Base-by-base conservation (phyloP, 2,888 invertebrate genomes). In the Nemotelus nigrinus region DNA sequence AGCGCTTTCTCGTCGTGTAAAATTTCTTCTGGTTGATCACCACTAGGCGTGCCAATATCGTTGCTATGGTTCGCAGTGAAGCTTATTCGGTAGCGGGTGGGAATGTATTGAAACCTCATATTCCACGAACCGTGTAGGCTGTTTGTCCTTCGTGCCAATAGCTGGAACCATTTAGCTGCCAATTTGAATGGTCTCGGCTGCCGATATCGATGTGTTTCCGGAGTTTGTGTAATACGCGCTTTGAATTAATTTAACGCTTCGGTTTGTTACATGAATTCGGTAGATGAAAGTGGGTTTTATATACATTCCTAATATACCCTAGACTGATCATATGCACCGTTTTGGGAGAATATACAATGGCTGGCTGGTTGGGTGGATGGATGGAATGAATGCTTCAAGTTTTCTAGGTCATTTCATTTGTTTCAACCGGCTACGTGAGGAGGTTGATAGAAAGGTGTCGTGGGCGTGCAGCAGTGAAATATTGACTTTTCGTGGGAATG, bases 11-110 rank as follows among this genome's bases (percentile, higher is more conserved):
- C 70, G 39, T 55, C 70, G 70, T 70, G 55, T 55, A 70, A 55
- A 70, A 70, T 70, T 55, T 55, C 70, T 70, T 70, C 70, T 70
- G 55, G 70, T 70, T 70, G 70, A 70, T 70, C 70, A 55, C 70
- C 70, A 70, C 70, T 55, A 55, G 70, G 55, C 70, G 55, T 70
- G 41, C 55, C 55, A 70, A 70, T 70, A 44, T 41, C 50, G 55
- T 25, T 25, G 25, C 7, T 7, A 25, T 25, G 25, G 25, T 25
- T 25, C 25, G 25, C 25, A 25, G 25, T 25, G 25, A 25, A 25
- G 25, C 25, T 25, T 25, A 25, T 25, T 25, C 25, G 25, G 25
- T 25, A 25, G 25, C 25, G 25, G 25, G 25, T 25, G 25, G 25
- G 1, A 25, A 25, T 25, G 1, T 25, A 25, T 25, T 25, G 25